Conservation (phyloP, 1,140 invertebrate genomes). For the Drosophila ficusphila region DNA sequence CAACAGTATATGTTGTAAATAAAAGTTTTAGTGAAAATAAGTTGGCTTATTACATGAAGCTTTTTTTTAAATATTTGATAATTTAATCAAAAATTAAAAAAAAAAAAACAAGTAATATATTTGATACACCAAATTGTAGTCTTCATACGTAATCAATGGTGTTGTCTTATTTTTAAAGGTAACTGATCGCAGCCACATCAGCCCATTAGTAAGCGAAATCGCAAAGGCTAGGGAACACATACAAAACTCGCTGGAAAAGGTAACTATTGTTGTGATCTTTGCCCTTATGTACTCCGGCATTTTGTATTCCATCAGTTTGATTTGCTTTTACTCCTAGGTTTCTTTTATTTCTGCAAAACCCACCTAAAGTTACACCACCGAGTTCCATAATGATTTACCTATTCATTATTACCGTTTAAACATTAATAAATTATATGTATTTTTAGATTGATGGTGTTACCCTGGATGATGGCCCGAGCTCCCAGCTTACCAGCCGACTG, state of each 20-base stretch:
- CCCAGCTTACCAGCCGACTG: slow-evolving; percentile 84
- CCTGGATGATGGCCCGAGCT: slow-evolving; percentile 79
- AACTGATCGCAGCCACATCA: slow-evolving; percentile 60
- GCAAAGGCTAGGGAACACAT: slow-evolving; percentile 88
- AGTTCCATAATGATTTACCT: too few species aligned
- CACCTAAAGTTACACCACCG: too few species aligned
- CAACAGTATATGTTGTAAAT: too few species aligned
- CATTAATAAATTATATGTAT: too few species aligned
- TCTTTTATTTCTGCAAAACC: background rate
- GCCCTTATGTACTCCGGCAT: background rate
- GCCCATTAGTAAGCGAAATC: slow-evolving; percentile 87
- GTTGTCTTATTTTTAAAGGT: slow-evolving; percentile 61
- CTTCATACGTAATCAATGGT: slow-evolving; percentile 16
- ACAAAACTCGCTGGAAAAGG: slow-evolving; percentile 88
- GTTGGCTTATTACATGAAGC: too few species aligned
- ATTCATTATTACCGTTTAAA: too few species aligned
- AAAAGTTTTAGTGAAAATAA: too few species aligned
- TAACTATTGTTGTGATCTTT: slow-evolving; percentile 73
- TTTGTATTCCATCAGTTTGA: background rate
- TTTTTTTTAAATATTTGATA: background rate
- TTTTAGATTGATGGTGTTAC: slow-evolving; percentile 86
- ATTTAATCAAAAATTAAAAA: too few species aligned
- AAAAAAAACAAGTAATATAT: background rate
- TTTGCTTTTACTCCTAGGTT: background rate
- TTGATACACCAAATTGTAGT: slow-evolving; percentile 2